Conservation (phyloP, 2,113 vertebrate genomes). For the Oenanthe oenanthe region DNA sequence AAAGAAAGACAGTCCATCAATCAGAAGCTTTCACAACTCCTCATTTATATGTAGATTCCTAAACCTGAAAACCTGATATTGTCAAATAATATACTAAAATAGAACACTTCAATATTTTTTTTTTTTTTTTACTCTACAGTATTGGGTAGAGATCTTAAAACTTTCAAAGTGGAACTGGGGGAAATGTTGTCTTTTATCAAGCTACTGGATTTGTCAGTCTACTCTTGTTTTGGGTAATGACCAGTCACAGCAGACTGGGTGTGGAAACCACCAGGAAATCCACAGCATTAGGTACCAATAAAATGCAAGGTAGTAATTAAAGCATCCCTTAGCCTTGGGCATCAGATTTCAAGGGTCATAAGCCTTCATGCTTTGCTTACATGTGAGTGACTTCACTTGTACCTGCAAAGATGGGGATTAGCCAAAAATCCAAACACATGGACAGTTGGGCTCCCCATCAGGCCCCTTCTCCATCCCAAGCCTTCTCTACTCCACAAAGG, state of each 20-base stretch:
- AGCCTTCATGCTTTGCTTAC: background rate
- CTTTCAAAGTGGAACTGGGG: background rate
- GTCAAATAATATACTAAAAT: background rate
- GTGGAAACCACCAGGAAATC: background rate
- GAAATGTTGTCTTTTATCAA: background rate
- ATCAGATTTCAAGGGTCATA: background rate
- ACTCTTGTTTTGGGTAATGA: background rate
- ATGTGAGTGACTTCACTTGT: background rate
- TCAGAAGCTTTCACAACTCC: constrained; percentile 3
- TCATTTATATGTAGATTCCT: background rate
- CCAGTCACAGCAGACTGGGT: background rate
- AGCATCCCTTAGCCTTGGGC: background rate
- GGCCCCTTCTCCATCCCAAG: background rate
- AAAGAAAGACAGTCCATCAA: background rate
- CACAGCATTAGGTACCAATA: background rate
- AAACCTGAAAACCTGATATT: background rate
- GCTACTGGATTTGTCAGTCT: background rate
- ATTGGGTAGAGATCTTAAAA: background rate
- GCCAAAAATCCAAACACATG: background rate
- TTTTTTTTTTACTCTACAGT: background rate
- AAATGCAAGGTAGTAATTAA: background rate
- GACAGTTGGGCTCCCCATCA: background rate
- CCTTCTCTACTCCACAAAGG: background rate
- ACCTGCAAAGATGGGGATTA: background rate
- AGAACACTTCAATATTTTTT: background rate